Evolutionary conservation across 2,888 invertebrate genomes (phyloP), one percentile per base, ranked within the genome.

Genomic region (Anticlea derivata): DNA sequence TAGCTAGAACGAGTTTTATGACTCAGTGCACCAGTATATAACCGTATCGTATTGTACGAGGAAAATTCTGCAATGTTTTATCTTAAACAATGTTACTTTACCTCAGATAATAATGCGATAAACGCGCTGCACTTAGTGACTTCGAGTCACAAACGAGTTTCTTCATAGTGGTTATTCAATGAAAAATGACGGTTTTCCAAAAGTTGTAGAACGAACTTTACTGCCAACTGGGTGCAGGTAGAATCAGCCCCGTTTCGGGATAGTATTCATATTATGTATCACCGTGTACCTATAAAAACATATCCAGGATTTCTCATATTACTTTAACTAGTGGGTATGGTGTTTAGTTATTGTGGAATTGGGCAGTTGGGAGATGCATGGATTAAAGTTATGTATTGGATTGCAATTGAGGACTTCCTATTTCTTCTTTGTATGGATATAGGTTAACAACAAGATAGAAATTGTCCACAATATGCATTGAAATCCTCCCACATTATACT

Each of bases 61-160:
- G 53, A 53, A 48, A 48, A 53, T 38, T 41, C 10, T 53, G 44
- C 48, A 48, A 29, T 44, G 13, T 20, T 27, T 52, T 40, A 48
- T 45, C 39, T 29, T 7, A 8, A 10, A 40, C 44, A 40, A 35
- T 35, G 24, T 20, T 24, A 24, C 12, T 13, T 30, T 24, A 33
- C 26, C 29, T 39, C 22, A 41, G 48, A 37, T 41, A 48, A 49
- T 40, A 20, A 29, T 5, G 8, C 33, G 50, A 39, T 50, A 44
- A 43, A 29, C 4, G 24, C 11, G 8, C 11, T 38, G 43, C 41
- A 38, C 7, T 26, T n/a, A 27, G 13, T 34, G 33, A 23, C 31
- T 38, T 44, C 22, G 7, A 41, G n/a, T n/a, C n/a, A n/a, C n/a
- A n/a, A n/a, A n/a, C n/a, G n/a, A n/a, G n/a, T n/a, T n/a, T n/a